phyloP scores from a whole-genome alignment of 2,113 vertebrate species.

The Cyprinodon variegatus region DNA sequence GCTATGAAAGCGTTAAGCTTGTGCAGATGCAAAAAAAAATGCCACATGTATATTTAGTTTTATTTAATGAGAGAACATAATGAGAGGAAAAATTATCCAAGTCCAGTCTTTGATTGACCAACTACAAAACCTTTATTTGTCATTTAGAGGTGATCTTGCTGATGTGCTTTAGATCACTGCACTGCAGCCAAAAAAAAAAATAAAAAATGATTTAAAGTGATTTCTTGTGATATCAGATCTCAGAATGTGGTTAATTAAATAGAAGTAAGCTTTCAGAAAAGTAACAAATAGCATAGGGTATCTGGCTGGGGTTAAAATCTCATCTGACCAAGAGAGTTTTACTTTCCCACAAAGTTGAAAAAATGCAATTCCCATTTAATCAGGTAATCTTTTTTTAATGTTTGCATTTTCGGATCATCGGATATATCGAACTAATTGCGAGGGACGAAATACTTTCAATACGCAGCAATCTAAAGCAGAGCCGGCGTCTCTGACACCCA shows the following conservation, averaged over 20 bases:
- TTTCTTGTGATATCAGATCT: not conserved
- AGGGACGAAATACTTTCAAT: not conserved
- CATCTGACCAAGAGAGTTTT: too few species aligned
- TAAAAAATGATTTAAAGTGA: not conserved
- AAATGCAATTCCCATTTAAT: not conserved
- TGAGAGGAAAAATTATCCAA: constrained; percentile 33
- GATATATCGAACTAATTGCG: constrained; percentile 12
- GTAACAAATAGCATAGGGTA: too few species aligned
- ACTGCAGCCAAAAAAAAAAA: too few species aligned
- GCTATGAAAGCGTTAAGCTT: not conserved
- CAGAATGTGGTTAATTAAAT: not conserved
- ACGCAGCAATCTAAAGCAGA: constrained; percentile 4
- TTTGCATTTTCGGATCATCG: too few species aligned
- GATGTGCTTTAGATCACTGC: too few species aligned
- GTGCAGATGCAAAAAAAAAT: constrained; percentile 7
- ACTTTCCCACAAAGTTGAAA: too few species aligned
- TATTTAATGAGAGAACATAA: constrained; percentile 66
- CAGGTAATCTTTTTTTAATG: not conserved
- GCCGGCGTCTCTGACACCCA: not conserved
- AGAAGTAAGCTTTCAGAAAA: not conserved
- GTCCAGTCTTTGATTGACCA: not conserved
- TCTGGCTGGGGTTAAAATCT: too few species aligned
- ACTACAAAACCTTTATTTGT: not conserved
- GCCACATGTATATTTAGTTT: constrained; percentile 1
- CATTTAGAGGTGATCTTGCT: too few species aligned